Base-by-base conservation (phyloP, 2,113 vertebrate species). In the Entelurus aequoreus region DNA sequence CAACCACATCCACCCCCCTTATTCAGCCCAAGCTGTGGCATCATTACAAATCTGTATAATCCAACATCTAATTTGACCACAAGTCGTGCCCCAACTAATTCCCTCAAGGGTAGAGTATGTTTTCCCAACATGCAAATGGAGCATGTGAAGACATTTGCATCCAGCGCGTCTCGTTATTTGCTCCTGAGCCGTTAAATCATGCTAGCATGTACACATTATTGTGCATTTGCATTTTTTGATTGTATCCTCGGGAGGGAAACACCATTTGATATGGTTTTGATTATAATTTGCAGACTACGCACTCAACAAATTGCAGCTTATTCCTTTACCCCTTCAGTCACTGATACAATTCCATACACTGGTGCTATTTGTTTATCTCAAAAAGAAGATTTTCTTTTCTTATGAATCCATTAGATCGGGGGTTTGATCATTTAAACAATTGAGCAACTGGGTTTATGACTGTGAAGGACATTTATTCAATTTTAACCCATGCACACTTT, bases 181-280 rank as follows among this genome's bases (percentile, higher is more conserved):
- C 64, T 74, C 59, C 72, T 75, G 78, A 77, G 60, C 50, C n/a
- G 71, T 80, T 74, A 56, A 78, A 78, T 81, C 69, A 80, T 65
- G 71, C 64, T 71, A 74, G 62, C 68, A 48, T 63, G 48, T 51
- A 68, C 72, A 60, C 14, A 68, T 46, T 35, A 62, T 56, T n/a
- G 8, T 9, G 11, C 54, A 84, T 89, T 84, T 79, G 69, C 81
- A 80, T 76, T 72, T 82, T 77, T 61, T 74, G 54, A 78, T 78
- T 78, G 70, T 84, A 74, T 79, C 72, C 79, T 77, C 76, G 10
- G 74, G 76, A 78, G 72, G 67, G 10, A 50, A 42, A 58, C 16
- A 15, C 28, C 63, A 68, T 83, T 82, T 80, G 66, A 83, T 81
- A 75, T 60, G 62, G 49, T 59, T 76, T 70, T 57, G 69, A 65